Evolutionary conservation across 2,888 invertebrate species (phyloP).

Genomic region (Smittia aterrima): DNA sequence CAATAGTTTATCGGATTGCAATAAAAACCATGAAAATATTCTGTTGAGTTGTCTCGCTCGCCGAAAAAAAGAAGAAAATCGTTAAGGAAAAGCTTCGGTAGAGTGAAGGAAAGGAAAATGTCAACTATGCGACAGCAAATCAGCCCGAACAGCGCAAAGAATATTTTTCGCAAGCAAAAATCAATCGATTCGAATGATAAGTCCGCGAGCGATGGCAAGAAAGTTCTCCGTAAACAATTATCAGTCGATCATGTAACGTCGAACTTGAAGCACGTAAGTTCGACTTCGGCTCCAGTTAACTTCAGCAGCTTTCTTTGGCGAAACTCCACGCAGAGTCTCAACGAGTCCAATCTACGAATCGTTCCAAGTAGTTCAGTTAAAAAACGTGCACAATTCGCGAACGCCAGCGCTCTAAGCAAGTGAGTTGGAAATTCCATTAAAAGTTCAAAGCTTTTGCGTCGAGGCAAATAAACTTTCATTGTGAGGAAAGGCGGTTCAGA

Average conservation of each 20-base stretch:
- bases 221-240: slow-evolving; percentile 33
- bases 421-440: slow-evolving; percentile 22
- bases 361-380: slow-evolving; percentile 13
- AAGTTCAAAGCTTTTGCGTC: slow-evolving; percentile 3
- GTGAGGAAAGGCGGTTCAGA: background rate
- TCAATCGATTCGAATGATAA: slow-evolving; percentile 42
- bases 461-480: background rate
- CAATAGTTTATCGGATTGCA: slow-evolving; percentile 36
- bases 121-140: slow-evolving; percentile 30
- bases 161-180: slow-evolving; percentile 44
- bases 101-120: slow-evolving; percentile 11
- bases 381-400: slow-evolving; percentile 28
- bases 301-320: slow-evolving; percentile 27
- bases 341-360: slow-evolving; percentile 24
- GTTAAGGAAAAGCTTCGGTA: background rate
- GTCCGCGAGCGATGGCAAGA: slow-evolving; percentile 13
- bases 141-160: slow-evolving; percentile 7
- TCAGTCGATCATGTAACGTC: slow-evolving; percentile 41
- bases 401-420: slow-evolving; percentile 22
- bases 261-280: slow-evolving; percentile 19
- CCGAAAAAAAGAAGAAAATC: background rate
- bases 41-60: background rate
- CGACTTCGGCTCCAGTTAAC: background rate
- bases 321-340: slow-evolving; percentile 8
- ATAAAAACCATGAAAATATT: slow-evolving; percentile 38